Evolutionary conservation across 2,888 invertebrate species (phyloP).

Genomic region (Isoperla grammatica): DNA sequence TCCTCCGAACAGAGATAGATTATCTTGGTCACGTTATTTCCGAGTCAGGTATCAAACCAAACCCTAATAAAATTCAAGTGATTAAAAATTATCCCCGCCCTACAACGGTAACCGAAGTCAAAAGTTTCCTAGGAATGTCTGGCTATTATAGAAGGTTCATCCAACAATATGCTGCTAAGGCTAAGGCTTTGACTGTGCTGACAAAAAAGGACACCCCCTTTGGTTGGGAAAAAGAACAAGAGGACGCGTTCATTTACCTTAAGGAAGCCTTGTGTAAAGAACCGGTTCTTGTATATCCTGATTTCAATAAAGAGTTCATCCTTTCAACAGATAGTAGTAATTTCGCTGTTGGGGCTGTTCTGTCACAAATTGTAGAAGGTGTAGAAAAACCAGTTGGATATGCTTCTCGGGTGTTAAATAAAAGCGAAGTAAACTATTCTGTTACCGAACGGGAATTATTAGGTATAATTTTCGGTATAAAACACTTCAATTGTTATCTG

Average conservation of each 20-base stretch:
- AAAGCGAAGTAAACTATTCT: slow-evolving; percentile 20
- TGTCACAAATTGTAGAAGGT: slow-evolving; percentile 17
- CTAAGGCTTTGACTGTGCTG: neutral
- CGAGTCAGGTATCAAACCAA: neutral
- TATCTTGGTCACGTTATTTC: no score
- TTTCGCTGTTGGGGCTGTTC: slow-evolving; percentile 23
- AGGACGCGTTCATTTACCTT: neutral
- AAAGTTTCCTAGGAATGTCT: neutral
- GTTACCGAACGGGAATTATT: slow-evolving; percentile 27
- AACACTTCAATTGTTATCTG: slow-evolving; percentile 27
- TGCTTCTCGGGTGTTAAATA: slow-evolving; percentile 24
- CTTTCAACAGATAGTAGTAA: slow-evolving; percentile 28
- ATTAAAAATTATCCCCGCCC: neutral
- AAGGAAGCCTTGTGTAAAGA: neutral
- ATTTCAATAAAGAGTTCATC: slow-evolving; percentile 25
- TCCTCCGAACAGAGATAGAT: no score
- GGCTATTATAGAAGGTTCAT: neutral
- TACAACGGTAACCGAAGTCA: neutral
- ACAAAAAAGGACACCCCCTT: neutral
- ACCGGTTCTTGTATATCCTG: slow-evolving; percentile 16
- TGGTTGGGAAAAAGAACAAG: neutral
- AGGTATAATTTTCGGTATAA: slow-evolving; percentile 24
- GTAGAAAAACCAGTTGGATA: slow-evolving; percentile 28
- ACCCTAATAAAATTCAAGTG: neutral
- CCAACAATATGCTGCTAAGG: neutral